Evolutionary conservation across 2,113 vertebrate genomes (phyloP), one percentile per base, ranked within the genome.

Genomic region (Perca fluviatilis): DNA sequence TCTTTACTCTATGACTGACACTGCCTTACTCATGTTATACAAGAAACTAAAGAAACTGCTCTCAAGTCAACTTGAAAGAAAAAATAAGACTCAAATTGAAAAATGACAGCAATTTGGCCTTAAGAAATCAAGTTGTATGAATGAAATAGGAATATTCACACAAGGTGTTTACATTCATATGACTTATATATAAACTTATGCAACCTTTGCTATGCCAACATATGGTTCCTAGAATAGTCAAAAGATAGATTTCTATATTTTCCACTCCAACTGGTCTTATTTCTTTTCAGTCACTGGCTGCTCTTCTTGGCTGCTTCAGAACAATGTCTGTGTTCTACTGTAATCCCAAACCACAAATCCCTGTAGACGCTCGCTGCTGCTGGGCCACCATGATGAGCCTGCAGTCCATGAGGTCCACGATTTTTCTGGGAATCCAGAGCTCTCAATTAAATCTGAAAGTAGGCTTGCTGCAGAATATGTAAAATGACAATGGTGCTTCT

Each of bases 291-390:
- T 84, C 70, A 65, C 80, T 85, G 72, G 61, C 81, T 71, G 49
- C 71, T 86, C 69, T 46, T 80, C 63, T 74, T 88, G 71, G 86
- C 85, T 76, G 56, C 77, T 88, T 77, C 58, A 73, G 68, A 83
- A 70, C 50, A 81, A 73, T 19, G 62, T 91, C 74, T 85, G 86
- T 80, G 82, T 85, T 85, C 66, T 73, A 33, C 69, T 84, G 71
- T 89, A 82, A 88, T 87, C 78, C 86, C 86, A 74, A 80, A 76
- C 71, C 77, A 33, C 57, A 86, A 82, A 82, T 92, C 86, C 80
- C 83, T 40, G 57, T n/a, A 80, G 86, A 70, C 15, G 1, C 56
- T 33, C 1, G 1, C 68, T 69, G 58, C 78, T 74, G 86, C 84
- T 68, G 21, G 19, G 76, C 77, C 77, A 71, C 79, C 51, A 51